Evolutionary conservation across 2,797 vertebrate genomes (phyloP).

Genomic region (Serranus cabrilla): DNA sequence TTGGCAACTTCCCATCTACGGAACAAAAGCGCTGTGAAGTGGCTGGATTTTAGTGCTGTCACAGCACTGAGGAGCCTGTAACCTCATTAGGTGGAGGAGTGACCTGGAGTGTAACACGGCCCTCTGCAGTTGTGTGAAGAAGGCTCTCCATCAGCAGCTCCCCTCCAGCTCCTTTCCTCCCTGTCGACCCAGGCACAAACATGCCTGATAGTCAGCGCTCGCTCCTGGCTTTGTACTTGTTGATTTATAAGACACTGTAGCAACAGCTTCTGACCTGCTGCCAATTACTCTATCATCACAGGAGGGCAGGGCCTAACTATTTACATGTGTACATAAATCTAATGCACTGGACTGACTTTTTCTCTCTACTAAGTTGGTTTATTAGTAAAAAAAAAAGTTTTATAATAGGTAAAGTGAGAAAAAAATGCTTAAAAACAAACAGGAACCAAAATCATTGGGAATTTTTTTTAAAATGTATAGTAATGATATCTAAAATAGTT

Average conservation of each 20-base stretch:
- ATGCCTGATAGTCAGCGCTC: conserved; percentile 48
- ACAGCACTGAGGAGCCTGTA: conserved; percentile 71
- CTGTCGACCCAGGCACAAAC: conserved; percentile 69
- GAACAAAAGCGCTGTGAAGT: conserved; percentile 84
- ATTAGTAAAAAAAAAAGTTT: not conserved
- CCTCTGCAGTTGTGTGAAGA: conserved; percentile 55
- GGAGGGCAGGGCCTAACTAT: conserved; percentile 62
- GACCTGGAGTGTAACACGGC: conserved; percentile 64
- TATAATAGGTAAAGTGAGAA: not conserved
- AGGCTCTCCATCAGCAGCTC: conserved; percentile 71
- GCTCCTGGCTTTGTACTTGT: conserved; percentile 71
- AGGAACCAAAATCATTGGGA: not conserved
- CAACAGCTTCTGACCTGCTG: conserved; percentile 67
- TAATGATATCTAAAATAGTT: no score
- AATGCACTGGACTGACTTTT: not conserved
- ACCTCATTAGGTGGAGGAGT: conserved; percentile 79
- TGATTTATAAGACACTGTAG: conserved; percentile 75
- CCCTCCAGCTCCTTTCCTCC: conserved; percentile 56
- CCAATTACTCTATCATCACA: conserved; percentile 76
- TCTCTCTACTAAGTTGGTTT: not conserved
- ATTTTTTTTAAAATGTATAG: not conserved
- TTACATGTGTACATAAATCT: conserved; percentile 59
- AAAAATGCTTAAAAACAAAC: not conserved
- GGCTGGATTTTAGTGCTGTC: conserved; percentile 82
- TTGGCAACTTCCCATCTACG: conserved; percentile 77